These are phyloP conservation scores for Lycodopsis pacificus DNA, from an alignment of 2,797 vertebrate genomes.

Conservation along the genomic window DNA sequence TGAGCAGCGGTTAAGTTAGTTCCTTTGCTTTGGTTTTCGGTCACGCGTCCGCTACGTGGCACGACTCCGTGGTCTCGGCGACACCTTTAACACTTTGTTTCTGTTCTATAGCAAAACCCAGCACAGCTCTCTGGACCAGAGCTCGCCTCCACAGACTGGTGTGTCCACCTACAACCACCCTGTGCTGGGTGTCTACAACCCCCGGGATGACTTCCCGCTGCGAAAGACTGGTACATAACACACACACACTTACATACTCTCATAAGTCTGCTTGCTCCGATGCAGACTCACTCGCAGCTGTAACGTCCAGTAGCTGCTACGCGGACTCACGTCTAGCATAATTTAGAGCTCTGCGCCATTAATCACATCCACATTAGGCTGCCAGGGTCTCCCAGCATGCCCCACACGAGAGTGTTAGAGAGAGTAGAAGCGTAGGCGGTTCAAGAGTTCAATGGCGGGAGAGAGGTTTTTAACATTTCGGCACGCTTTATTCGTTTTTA, in stretches of 20 bases:
- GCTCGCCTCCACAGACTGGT: slow-evolving; percentile 96
- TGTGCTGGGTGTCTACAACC: slow-evolving; percentile 96
- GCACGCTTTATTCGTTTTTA: slow-evolving; percentile 38
- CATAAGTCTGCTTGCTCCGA: background rate
- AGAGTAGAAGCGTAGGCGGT: slow-evolving; percentile 51
- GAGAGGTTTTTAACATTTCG: slow-evolving; percentile 43
- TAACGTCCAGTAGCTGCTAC: slow-evolving; percentile 34
- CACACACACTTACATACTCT: background rate
- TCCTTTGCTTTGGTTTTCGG: slow-evolving; percentile 48
- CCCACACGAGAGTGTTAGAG: slow-evolving; percentile 42
- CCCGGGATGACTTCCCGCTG: slow-evolving; percentile 98
- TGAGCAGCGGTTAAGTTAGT: slow-evolving; percentile 56
- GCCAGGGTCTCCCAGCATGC: slow-evolving; percentile 61
- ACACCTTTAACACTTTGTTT: background rate
- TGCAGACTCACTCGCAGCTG: background rate
- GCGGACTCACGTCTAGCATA: slow-evolving; percentile 51
- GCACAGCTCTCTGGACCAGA: slow-evolving; percentile 98
- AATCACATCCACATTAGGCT: slow-evolving; percentile 70
- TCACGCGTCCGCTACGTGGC: slow-evolving; percentile 21
- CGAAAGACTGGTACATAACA: slow-evolving; percentile 93
- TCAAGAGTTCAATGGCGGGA: slow-evolving; percentile 56
- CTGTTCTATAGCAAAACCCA: slow-evolving; percentile 91
- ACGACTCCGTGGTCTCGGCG: slow-evolving; percentile 11
- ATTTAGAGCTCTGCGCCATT: slow-evolving; percentile 63
- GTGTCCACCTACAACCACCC: slow-evolving; percentile 95